Evolutionary conservation across 1,140 invertebrate species (phyloP), one percentile per base, ranked within the genome.

Genomic region (Himalopsyche phryganea): DNA sequence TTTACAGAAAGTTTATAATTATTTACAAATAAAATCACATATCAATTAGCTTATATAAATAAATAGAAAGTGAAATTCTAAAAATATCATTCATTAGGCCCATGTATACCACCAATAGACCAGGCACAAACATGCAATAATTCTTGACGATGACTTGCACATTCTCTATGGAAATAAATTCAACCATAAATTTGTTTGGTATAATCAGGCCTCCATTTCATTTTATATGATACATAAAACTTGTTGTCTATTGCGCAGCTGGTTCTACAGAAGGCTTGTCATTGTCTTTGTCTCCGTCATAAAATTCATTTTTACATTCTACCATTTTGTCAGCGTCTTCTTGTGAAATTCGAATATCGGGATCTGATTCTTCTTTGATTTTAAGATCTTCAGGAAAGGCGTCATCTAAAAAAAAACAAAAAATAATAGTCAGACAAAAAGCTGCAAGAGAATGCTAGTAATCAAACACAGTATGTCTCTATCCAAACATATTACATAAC

Each of bases 261-360:
- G 63, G 44, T 47, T 75, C 74, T 7, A 63, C 42, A 11, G 14
- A 20, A 1, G 65, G 61, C 72, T 87, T 87, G 61, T 89, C 87
- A 62, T 89, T 86, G 73, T 89, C 87, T 48, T 87, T 85, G 42
- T 98, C 94, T 15, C 91, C 92, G 65, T 95, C 89, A 69, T 90
- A 97, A 78, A 93, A 98, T 77, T 98, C 95, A 75, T 94, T 96
- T 57, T 87, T 85, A 2, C 89, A 83, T 57, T 96, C 93, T 0
- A 94, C 83, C 68, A 90, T 85, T 71, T 88, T 90, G 69, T 96
- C 91, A 0, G 88, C 83, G 47, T 94, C 90, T 15, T 87, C 83
- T 58, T 89, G 83, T 65, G 87, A 86, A 54, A 91, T 85, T 48
- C 89, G 77, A 0, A 90, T 82, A 67, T 95, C 92, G 1, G 89